Evolutionary conservation across 2,888 invertebrate genomes (phyloP).

Genomic region (Oxytorus armatus): DNA sequence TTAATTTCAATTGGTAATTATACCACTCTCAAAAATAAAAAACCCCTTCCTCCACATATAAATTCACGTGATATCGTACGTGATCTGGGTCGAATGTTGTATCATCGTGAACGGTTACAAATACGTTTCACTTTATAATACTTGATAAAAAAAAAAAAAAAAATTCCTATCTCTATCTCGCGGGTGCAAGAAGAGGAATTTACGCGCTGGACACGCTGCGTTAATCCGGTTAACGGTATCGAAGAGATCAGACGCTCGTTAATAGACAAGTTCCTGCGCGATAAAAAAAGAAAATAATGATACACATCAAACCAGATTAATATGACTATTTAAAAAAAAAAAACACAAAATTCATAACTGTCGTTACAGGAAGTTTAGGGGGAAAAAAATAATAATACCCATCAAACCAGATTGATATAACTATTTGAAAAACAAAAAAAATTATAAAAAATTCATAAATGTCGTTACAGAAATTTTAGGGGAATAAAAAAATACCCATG

Average conservation of each 20-base stretch:
- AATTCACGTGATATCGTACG: conserved; percentile 31
- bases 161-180: conserved; percentile 10
- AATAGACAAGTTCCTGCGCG: conserved; percentile 44
- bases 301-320: conserved; percentile 19
- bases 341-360: conserved; percentile 27
- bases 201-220: conserved; percentile 55
- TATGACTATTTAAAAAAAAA: neutral
- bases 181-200: conserved; percentile 29
- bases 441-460: no score
- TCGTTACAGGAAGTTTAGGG: conserved; percentile 38
- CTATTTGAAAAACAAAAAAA: no score
- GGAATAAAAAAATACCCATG: conserved; percentile 4
- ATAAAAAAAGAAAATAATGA: conserved; percentile 14
- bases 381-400: no score
- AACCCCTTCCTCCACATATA: conserved; percentile 10
- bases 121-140: conserved; percentile 20
- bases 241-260: conserved; percentile 45
- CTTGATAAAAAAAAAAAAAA: no score
- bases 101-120: conserved; percentile 5
- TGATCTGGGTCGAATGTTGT: conserved; percentile 25
- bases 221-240: conserved; percentile 67
- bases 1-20: conserved; percentile 53
- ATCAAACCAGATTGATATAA: no score
- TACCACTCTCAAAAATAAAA: neutral
- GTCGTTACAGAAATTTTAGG: no score